A percentile compares a stretch with the other conserved stretches of the same genome.
phyloP scores from a whole-genome alignment of 2,113 vertebrate genomes.

The Trematomus loennbergii region DNA sequence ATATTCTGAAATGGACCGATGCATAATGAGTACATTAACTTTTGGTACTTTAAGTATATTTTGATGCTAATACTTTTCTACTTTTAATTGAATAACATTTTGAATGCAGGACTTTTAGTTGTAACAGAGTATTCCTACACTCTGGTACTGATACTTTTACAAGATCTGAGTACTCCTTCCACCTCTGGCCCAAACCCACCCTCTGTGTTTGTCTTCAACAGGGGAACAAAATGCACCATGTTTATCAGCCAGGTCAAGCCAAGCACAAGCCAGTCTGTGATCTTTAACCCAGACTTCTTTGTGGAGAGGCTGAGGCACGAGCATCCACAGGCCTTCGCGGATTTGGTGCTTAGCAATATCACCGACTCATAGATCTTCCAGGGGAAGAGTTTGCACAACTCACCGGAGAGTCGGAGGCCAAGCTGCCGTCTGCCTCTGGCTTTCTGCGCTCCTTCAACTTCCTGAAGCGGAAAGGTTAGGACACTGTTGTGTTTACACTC shows the following conservation, averaged over 20 bases:
- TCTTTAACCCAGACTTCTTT: conserved; percentile 98
- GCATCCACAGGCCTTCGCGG: conserved; percentile 89
- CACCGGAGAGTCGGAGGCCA: conserved; percentile 90
- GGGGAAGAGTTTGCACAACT: conserved; percentile 94
- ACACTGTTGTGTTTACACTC: background rate
- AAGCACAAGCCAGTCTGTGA: conserved; percentile 84
- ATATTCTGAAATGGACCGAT: too few species aligned
- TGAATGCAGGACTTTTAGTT: too few species aligned
- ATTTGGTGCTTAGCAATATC: conserved; percentile 94
- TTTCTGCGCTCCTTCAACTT: conserved; percentile 95
- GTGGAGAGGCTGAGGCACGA: conserved; percentile 96
- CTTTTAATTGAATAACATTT: too few species aligned
- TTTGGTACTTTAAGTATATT: too few species aligned
- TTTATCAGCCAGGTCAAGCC: conserved; percentile 90
- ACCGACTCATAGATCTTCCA: conserved; percentile 95
- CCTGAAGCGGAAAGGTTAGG: conserved; percentile 92
- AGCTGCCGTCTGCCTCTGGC: conserved; percentile 83
- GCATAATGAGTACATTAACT: too few species aligned
- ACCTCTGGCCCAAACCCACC: too few species aligned
- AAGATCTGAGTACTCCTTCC: too few species aligned
- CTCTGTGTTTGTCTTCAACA: conserved; percentile 28
- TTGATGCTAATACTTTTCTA: too few species aligned
- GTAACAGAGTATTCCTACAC: too few species aligned
- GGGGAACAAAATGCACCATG: conserved; percentile 90
- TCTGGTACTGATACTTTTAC: too few species aligned